Evolutionary conservation across 2,888 invertebrate species (phyloP), one percentile per base, ranked within the genome.

Genomic region (Tanytarsus gracilentus): DNA sequence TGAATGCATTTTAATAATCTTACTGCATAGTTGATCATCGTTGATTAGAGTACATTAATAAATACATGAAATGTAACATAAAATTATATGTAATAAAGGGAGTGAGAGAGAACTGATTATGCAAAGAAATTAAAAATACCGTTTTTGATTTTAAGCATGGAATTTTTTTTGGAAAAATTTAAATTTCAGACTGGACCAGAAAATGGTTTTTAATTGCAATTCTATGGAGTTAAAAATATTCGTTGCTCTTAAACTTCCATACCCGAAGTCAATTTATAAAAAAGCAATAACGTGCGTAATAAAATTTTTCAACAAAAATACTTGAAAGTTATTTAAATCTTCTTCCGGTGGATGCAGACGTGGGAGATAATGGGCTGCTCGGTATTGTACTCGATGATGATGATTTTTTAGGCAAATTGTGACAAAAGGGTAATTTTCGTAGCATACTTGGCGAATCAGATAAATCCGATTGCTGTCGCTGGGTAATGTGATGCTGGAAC

Each of bases 401-500:
- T 26, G 58, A 58, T 48, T 58, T 58, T 27, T 58, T 58, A 16
- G 58, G 58, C 16, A 58, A 25, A 58, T 58, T 58, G 21, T 58
- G 48, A n/a, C 48, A 29, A 26, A 58, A 58, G 23, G 58, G 44
- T 26, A 58, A 58, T 48, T 58, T 58, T 23, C 48, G 40, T 30
- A 58, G 30, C 44, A 48, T 48, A 14, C 58, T 44, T 26, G 58
- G 58, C 18, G 58, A 58, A 7, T 58, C 58, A 21, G 58, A 58
- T 4, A 58, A 40, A 29, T 58, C 58, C 7, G 58, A 58, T 16
- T 44, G 44, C 25, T 58, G 58, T 21, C 58, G 58, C 48, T 58
- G 58, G 21, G 58, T 58, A 48, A 58, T 48, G 29, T 58, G 58
- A 48, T 58, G 58, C 18, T 58, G 58, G 14, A 58, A 29, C 58